Evolutionary conservation across 2,888 invertebrate species (phyloP).

Genomic region (Lithophane socia): DNA sequence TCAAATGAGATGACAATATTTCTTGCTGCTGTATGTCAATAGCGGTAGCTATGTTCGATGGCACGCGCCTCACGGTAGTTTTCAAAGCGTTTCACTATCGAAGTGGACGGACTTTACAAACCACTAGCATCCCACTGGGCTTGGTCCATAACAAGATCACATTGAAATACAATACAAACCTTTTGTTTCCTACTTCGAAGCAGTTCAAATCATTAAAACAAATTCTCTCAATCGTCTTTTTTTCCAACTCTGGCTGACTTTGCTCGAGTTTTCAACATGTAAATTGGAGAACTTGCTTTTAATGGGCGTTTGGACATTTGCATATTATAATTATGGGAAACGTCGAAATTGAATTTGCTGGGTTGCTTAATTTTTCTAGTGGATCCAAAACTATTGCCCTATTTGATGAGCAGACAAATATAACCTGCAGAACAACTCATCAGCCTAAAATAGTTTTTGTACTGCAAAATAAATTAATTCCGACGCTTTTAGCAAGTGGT

Average conservation of each 20-base stretch:
- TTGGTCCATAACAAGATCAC: constrained; percentile 10
- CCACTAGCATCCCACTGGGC: not conserved
- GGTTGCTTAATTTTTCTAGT: not conserved
- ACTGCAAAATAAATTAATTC: constrained; percentile 32
- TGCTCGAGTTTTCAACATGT: constrained; percentile 52
- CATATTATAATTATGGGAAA: constrained; percentile 42
- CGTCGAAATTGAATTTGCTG: constrained; percentile 27
- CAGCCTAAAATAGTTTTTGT: not conserved
- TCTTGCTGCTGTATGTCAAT: not conserved
- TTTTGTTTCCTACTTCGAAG: constrained; percentile 35
- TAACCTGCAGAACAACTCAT: not conserved
- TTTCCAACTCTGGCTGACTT: constrained; percentile 35
- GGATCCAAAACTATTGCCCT: not conserved
- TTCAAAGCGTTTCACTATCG: not conserved
- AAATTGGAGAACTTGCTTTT: constrained; percentile 54
- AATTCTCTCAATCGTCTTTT: constrained; percentile 32
- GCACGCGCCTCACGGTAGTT: not conserved
- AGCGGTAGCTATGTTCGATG: not conserved
- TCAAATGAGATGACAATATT: not conserved
- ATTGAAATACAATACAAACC: constrained; percentile 23
- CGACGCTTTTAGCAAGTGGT: constrained; percentile 21
- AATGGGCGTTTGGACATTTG: constrained; percentile 45
- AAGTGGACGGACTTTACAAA: constrained; percentile 6
- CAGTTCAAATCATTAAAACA: constrained; percentile 50
- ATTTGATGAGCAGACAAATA: not conserved